phyloP scores from a whole-genome alignment of 2,113 vertebrate genomes.

The Ceratotherium simum region DNA sequence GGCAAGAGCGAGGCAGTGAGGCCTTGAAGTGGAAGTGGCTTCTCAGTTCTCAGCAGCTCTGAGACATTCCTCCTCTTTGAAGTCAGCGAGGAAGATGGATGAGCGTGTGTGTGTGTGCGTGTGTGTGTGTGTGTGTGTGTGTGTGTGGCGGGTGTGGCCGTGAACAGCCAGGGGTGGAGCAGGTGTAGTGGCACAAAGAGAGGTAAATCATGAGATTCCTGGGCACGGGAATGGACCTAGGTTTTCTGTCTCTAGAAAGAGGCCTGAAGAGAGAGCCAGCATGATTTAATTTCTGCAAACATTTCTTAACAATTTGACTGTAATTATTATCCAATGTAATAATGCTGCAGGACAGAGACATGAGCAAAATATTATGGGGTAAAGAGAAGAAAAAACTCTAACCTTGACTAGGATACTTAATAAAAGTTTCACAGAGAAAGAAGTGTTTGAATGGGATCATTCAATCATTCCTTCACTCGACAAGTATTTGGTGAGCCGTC shows the following conservation, averaged over 20 bases:
- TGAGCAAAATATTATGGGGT: not conserved
- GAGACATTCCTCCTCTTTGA: not conserved
- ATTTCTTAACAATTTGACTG: not conserved
- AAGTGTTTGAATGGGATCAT: not conserved
- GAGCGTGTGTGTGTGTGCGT: rapidly evolving
- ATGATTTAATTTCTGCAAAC: not conserved
- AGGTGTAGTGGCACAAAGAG: not conserved
- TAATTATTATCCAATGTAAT: not conserved
- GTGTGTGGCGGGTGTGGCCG: not conserved
- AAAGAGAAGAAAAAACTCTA: not conserved
- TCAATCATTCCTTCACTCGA: not conserved
- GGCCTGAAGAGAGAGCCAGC: not conserved
- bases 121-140: rapidly evolving
- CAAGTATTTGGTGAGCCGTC: not conserved
- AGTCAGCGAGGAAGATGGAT: not conserved
- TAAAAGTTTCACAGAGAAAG: not conserved
- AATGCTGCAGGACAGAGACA: not conserved
- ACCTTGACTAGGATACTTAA: not conserved
- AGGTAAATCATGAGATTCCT: not conserved
- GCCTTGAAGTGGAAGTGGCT: too few relatives aligned
- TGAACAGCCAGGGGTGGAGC: not conserved
- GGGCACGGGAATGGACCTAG: not conserved
- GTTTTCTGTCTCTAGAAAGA: constrained; percentile 33
- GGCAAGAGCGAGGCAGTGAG: not conserved
- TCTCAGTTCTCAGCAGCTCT: not conserved